Evolutionary conservation across 2,888 invertebrate genomes (phyloP), one percentile per base, ranked within the genome.

Genomic region (Yponomeuta sedellus): DNA sequence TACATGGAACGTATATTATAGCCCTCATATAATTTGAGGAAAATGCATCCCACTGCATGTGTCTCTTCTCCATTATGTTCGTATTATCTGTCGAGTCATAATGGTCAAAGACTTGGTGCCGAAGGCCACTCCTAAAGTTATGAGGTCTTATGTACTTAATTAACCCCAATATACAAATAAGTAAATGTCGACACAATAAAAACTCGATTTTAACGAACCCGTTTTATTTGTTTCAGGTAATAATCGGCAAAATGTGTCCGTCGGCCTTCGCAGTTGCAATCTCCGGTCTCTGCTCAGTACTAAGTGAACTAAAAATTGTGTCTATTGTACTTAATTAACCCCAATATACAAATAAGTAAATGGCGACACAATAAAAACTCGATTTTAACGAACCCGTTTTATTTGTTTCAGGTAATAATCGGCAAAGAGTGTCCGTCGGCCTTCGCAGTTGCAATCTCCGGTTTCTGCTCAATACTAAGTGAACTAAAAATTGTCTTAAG

Each of bases 391-490:
- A 52, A 16, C 16, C 44, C 44, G 16, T 52, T 52, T 52, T 52
- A 52, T 52, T 52, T 52, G 44, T 52, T 52, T 52, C 44, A 52
- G 44, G 44, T 52, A 52, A 52, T 52, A 52, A 52, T 52, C 44
- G 44, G 8, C 44, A 52, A 16, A 6, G 5, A 1, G 44, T 12
- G 12, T 52, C 44, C 16, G 4, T 52, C 44, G 44, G 16, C 44
- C 44, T 52, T 52, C 44, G 44, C 16, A 12, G 44, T 52, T 52
- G 44, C 44, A 52, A 52, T 52, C 44, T 52, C 16, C 44, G 16
- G 44, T 52, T 8, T 52, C 78, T 80, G 8, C 34, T 34, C 8
- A 34, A 34, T 8, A 34, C 8, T 34, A 8, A 8, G 74, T 52
- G 12, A 52, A 5, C 44, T 52, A 5, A 52, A 52, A 52, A 52